Evolutionary conservation across 2,797 vertebrate genomes (phyloP), one percentile per base, ranked within the genome.

Genomic region (Echiichthys vipera): DNA sequence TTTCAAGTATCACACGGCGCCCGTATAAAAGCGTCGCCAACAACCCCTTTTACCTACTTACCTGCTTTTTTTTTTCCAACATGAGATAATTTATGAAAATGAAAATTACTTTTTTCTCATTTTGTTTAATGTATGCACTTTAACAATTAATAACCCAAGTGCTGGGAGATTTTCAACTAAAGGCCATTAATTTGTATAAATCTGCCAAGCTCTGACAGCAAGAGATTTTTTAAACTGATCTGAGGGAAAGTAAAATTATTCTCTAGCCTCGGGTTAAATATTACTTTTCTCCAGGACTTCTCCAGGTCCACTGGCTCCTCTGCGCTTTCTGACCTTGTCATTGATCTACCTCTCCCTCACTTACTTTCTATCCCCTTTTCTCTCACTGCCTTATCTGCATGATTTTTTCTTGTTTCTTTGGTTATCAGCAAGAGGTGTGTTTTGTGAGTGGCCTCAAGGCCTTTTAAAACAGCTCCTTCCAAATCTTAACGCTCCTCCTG

Each of bases 71-170:
- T 81, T 65, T 78, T 88, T 88, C 83, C 83, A 81, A 82, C 81
- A 85, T 78, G 82, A 89, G 90, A 94, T 95, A 93, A 95, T 95
- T 95, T 95, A 95, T 95, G 93, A 95, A 95, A 95, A 95, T 95
- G 93, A 95, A 95, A 95, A 95, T 94, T 90, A 95, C 93, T 94
- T 95, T 95, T 95, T 94, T 91, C 93, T 94, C 94, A 94, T 95
- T 95, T 94, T 95, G 93, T 95, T 95, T 95, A 95, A 95, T 95
- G 92, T 95, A 95, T 95, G 94, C 94, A 94, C 92, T 95, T 95
- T 95, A 94, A 94, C 95, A 95, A 95, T 95, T 95, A 95, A 95
- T 95, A 95, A 95, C 93, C 93, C 91, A 88, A 91, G 92, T 73
- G 85, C 91, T 90, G 84, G 91, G 92, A 94, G 92, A 94, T 94